A percentile compares a stretch with the other conserved stretches of the same genome.
Conservation (phyloP, 2,888 invertebrate genomes). For the Eremobia ochroleuca region DNA sequence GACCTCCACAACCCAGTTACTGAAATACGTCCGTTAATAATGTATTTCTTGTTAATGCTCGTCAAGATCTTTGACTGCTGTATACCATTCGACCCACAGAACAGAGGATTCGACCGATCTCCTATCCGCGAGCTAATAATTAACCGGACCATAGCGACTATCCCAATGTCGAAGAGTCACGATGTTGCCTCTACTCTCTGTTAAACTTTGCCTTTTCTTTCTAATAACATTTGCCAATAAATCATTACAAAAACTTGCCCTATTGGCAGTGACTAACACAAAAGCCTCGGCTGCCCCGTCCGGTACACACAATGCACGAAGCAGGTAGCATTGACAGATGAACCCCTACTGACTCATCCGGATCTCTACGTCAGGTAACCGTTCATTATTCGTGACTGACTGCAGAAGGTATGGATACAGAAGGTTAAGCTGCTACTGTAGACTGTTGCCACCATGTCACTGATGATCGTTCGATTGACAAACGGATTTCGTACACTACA, state of each 20-base stretch:
- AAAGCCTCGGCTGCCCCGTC: constrained; percentile 38
- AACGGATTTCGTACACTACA: neutral
- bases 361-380: constrained; percentile 37
- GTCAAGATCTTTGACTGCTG: neutral
- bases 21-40: neutral
- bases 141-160: neutral
- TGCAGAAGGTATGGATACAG: neutral
- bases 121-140: neutral
- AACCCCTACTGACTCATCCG: constrained; percentile 45
- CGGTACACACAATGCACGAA: constrained; percentile 23
- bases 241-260: constrained; percentile 8
- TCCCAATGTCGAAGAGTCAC: neutral
- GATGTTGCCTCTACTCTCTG: neutral
- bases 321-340: constrained; percentile 53
- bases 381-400: neutral
- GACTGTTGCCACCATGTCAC: neutral
- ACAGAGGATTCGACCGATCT: neutral
- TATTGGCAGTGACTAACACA: constrained; percentile 22
- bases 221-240: constrained; percentile 19
- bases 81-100: neutral
- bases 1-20: too few relatives aligned
- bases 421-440: neutral
- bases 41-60: neutral
- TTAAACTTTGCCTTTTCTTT: neutral
- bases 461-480: neutral